Conservation (phyloP, 2,797 vertebrate genomes). For the Rhabdomys pumilio region DNA sequence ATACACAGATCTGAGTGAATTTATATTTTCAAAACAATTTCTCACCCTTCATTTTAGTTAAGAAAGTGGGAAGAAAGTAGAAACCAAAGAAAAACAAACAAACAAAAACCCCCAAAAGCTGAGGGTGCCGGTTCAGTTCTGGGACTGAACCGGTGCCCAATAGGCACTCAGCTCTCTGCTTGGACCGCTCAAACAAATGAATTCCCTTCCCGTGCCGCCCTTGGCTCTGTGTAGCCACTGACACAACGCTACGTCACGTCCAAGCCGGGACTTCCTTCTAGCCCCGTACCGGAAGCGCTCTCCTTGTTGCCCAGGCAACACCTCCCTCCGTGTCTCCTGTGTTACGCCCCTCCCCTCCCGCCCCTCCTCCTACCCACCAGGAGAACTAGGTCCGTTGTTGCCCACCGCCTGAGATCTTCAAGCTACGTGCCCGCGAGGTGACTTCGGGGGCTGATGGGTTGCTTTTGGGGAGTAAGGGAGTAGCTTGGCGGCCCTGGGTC, state of each 20-base stretch:
- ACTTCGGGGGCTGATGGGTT: constrained; percentile 66
- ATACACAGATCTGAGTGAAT: not conserved
- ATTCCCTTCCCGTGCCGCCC: accelerated
- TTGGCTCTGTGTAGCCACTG: accelerated
- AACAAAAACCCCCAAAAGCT: not conserved
- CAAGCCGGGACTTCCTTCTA: constrained; percentile 32
- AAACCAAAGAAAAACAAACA: not conserved
- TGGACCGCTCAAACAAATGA: accelerated
- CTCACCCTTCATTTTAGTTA: not conserved
- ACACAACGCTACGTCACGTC: accelerated
- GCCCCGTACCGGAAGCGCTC: not conserved
- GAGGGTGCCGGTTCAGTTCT: not conserved
- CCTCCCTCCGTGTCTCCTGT: accelerated
- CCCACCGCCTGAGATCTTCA: constrained; percentile 2
- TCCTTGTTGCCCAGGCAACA: not conserved
- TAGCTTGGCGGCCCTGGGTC: not conserved
- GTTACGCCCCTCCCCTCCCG: accelerated
- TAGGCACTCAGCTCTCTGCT: accelerated
- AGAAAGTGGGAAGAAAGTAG: not conserved
- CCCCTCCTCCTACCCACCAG: accelerated
- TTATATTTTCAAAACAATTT: constrained; percentile 16
- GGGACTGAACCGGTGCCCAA: not conserved
- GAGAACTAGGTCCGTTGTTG: not conserved
- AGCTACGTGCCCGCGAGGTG: constrained; percentile 71
- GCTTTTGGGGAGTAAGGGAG: constrained; percentile 57